Base-by-base conservation (phyloP, 2,888 invertebrate species). In the Strigamia transsilvanica region DNA sequence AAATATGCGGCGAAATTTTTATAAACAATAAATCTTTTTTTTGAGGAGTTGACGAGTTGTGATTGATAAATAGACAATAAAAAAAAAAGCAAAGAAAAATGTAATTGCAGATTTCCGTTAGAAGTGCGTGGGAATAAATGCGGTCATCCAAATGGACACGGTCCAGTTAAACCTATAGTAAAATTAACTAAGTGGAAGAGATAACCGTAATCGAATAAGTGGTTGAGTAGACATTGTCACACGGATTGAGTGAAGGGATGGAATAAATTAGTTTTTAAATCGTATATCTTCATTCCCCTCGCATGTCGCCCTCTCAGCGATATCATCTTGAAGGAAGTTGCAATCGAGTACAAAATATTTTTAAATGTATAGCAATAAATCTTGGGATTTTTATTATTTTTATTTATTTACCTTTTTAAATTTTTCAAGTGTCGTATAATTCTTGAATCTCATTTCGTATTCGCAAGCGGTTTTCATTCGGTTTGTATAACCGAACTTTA, bases 141-240 rank as follows among this genome's bases (percentile, higher is more conserved):
- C 73, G 73, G 73, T 73, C 73, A 73, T 27, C 73, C 73, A 73
- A 27, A 73, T 73, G 73, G 32, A 73, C 73, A 73, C 32, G 73
- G 73, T 73, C 73, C 15, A 73, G 27, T 73, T 73, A 73, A 23
- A 56, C 56, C 18, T 38, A 38, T 38, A 56, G 56, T 56, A 56
- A 56, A 56, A 18, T 56, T 56, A 56, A 56, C 56, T 18, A 56
- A 56, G 56, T 56, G 56, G 56, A 73, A 73, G 73, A 73, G 73
- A 73, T 73, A 73, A 73, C 73, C 32, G 27, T 73, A 73, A 73
- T 73, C 27, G 32, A 73, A 27, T 73, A 73, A 73, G 27, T 73
- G 73, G 32, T 73, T 32, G 32, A 73, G 32, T 23, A 73, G 12
- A 32, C 32, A 73, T 32, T 73, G 73, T 27, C 27, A 13, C 73